These are phyloP conservation scores for Tupiocoris notatus DNA, from an alignment of 2,888 invertebrate genomes.

Conservation along the genomic window DNA sequence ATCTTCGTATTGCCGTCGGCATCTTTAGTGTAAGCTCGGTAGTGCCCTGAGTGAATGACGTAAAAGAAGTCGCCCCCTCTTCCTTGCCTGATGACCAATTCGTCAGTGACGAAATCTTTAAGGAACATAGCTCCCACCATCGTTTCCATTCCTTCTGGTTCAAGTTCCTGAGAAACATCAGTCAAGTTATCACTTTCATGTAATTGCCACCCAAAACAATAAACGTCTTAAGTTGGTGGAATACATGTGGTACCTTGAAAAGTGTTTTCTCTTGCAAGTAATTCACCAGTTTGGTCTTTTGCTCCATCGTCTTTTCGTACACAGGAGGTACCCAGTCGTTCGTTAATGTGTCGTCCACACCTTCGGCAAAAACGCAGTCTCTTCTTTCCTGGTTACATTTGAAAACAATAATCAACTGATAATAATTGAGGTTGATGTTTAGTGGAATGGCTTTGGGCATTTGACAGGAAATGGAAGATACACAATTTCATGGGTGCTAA, in stretches of 20 bases:
- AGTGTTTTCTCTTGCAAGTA: slow-evolving; percentile 15
- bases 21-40: slow-evolving; percentile 21
- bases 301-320: slow-evolving; percentile 13
- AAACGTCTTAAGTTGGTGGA: neutral
- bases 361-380: slow-evolving; percentile 4
- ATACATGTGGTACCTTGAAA: slow-evolving; percentile 9
- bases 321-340: slow-evolving; percentile 8
- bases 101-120: slow-evolving; percentile 77
- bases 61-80: slow-evolving; percentile 99
- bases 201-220: neutral
- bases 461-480: too few species aligned
- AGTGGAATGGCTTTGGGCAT: too few species aligned
- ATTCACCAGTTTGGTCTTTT: neutral
- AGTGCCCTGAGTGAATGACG: slow-evolving; percentile 69
- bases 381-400: neutral
- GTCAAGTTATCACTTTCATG: neutral
- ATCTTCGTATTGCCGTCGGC: slow-evolving; percentile 20
- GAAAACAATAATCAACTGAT: too few species aligned
- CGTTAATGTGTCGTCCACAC: slow-evolving; percentile 1
- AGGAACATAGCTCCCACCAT: slow-evolving; percentile 98
- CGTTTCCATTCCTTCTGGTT: slow-evolving; percentile 66
- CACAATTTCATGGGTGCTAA: too few species aligned
- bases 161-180: neutral
- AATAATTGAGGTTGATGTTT: too few species aligned
- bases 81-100: slow-evolving; percentile 90